Evolutionary conservation across 2,113 vertebrate genomes (phyloP), one percentile per base, ranked within the genome.

Genomic region (Spheniscus mendiculus): DNA sequence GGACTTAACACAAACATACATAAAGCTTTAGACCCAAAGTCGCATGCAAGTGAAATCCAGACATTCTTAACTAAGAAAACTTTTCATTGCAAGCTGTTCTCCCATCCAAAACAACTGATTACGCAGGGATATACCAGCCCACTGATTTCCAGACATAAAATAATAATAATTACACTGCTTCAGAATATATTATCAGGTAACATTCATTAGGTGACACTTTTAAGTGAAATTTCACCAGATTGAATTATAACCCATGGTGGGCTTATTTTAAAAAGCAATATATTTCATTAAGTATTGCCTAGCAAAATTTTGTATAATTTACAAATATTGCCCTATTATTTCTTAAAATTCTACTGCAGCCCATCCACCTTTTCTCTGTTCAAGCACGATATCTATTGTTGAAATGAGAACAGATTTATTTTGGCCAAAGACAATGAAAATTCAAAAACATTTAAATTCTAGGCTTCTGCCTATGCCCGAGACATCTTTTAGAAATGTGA

Each of bases 161-260:
- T 40, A 38, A 36, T 34, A 34, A 62, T 32, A 27, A 72, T 38
- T 76, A n/a, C 3, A 29, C 77, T 72, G 15, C 12, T 66, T 12
- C 20, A 53, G 18, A 77, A 40, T 49, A 40, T 53, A 11, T 27
- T 71, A 6, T 44, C 9, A 70, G 9, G 9, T 49, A 78, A 50
- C 7, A 79, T 44, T 58, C 9, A 65, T 69, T 52, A 50, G 17
- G 25, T 82, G 20, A 45, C 22, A 65, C 4, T 69, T 88, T 47
- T 13, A 69, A 80, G 20, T n/a, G 38, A 74, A 85, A 53, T 67
- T 45, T 26, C 7, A 71, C 5, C 12, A 40, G 14, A 42, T 29
- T 55, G 1, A 49, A 47, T n/a, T 62, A 58, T 22, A 92, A 71
- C 0, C 1, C 16, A 36, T 34, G 3, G 5, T 2, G 0, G 7